Conservation (phyloP, 1,140 invertebrate genomes). For the Lanistes nyassanus region DNA sequence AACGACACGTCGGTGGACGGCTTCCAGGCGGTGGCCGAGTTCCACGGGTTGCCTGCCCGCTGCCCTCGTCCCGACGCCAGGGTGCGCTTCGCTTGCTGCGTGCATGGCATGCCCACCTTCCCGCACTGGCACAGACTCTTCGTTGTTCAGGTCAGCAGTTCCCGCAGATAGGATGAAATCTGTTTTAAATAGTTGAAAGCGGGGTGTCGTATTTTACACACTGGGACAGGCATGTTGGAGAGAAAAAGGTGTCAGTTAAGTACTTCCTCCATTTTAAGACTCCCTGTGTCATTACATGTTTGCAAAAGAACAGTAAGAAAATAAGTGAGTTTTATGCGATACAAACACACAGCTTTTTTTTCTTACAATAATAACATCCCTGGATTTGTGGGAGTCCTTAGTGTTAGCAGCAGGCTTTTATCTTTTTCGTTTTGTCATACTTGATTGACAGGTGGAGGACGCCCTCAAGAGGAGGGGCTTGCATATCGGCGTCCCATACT, state of each 20-base stretch:
- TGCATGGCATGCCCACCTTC: slow-evolving; percentile 36
- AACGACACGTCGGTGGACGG: slow-evolving; percentile 37
- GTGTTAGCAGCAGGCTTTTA: no score
- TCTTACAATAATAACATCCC: not conserved
- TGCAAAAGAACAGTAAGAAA: no score
- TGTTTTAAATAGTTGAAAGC: no score
- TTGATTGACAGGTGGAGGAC: slow-evolving; percentile 31
- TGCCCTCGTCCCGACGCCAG: slow-evolving; percentile 34
- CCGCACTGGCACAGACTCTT: slow-evolving; percentile 33
- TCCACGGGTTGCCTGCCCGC: slow-evolving; percentile 36
- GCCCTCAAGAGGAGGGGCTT: slow-evolving; percentile 31
- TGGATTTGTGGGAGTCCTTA: no score
- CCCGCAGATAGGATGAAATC: no score
- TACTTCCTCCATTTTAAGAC: no score
- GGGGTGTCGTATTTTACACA: no score
- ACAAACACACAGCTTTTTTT: not conserved
- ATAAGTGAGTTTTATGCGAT: not conserved
- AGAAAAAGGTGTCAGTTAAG: no score
- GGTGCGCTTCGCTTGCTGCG: slow-evolving; percentile 29
- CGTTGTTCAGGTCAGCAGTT: slow-evolving; percentile 24
- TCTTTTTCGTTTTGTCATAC: not conserved
- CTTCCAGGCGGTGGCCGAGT: slow-evolving; percentile 40
- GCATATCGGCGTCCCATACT: slow-evolving; percentile 39
- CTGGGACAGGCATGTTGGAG: no score
- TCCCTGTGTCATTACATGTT: no score